Percentiles rank a stretch among this genome's conserved stretches.
phyloP scores from a whole-genome alignment of 2,888 invertebrate species.

The Mycogona germanica region DNA sequence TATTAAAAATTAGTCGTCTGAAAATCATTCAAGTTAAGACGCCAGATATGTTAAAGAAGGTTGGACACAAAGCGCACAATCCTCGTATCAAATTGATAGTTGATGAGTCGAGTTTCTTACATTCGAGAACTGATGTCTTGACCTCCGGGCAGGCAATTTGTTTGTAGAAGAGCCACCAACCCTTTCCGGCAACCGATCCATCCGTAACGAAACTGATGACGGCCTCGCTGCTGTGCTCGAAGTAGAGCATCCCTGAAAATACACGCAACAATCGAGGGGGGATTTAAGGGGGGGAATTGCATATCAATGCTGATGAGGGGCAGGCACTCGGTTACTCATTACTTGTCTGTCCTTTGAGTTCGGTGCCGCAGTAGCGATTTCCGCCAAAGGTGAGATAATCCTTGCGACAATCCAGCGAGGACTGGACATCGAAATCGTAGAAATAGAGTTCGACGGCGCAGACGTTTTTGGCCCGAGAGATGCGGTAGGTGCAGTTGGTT shows the following conservation, averaged over 20 bases:
- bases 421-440: slow-evolving; percentile 25
- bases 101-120: too few species aligned
- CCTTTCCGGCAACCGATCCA: slow-evolving; percentile 21
- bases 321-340: slow-evolving; percentile 4
- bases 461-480: slow-evolving; percentile 22
- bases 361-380: slow-evolving; percentile 25
- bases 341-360: slow-evolving; percentile 26
- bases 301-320: neutral
- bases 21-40: too few species aligned
- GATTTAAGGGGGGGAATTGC: neutral
- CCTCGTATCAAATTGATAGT: too few species aligned
- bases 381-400: slow-evolving; percentile 25
- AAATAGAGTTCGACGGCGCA: slow-evolving; percentile 26
- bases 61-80: too few species aligned
- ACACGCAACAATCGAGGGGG: neutral
- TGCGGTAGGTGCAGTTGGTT: slow-evolving; percentile 24
- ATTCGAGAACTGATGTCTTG: too few species aligned
- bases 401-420: slow-evolving; percentile 20
- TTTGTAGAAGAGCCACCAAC: slow-evolving; percentile 24
- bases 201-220: slow-evolving; percentile 24
- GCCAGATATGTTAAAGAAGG: too few species aligned
- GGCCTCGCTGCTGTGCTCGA: slow-evolving; percentile 19
- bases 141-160: slow-evolving; percentile 24
- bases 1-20: too few species aligned
- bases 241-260: slow-evolving; percentile 16